phyloP scores from a whole-genome alignment of 2,113 vertebrate species.

The Leptobrachium leishanense region DNA sequence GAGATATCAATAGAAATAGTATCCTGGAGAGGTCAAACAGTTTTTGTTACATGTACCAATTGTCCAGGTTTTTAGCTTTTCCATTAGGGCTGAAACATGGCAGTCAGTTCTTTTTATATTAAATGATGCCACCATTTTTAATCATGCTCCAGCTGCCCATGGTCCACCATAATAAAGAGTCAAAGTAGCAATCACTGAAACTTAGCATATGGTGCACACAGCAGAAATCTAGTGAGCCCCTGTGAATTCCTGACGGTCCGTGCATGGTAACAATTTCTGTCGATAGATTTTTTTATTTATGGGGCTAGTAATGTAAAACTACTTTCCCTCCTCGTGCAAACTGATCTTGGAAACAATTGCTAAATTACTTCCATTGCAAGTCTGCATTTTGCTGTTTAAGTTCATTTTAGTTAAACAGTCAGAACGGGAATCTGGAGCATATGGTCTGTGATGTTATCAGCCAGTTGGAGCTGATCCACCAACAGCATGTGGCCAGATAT shows the following conservation, averaged over 20 bases:
- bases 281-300: slow-evolving; percentile 34
- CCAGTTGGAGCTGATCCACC: slow-evolving; percentile 33
- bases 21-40: too few species aligned
- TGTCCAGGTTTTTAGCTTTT: too few species aligned
- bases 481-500: slow-evolving; percentile 29
- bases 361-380: slow-evolving; percentile 40
- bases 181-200: too few species aligned
- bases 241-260: neutral
- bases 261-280: slow-evolving; percentile 40
- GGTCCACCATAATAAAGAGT: too few species aligned
- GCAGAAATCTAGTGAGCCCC: slow-evolving; percentile 26
- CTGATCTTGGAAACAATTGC: slow-evolving; percentile 46
- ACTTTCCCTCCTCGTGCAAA: slow-evolving; percentile 44
- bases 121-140: too few species aligned
- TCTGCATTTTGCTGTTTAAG: slow-evolving; percentile 27
- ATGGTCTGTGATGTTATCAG: slow-evolving; percentile 41
- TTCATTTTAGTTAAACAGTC: slow-evolving; percentile 47
- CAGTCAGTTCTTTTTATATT: too few species aligned
- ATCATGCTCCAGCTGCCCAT: too few species aligned
- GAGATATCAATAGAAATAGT: too few species aligned
- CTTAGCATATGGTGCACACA: neutral
- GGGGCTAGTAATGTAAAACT: slow-evolving; percentile 43
- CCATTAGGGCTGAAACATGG: too few species aligned
- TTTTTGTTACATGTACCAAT: too few species aligned
- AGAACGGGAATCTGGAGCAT: slow-evolving; percentile 28